These are phyloP conservation scores for Yponomeuta evonymella DNA, from an alignment of 2,888 invertebrate species.

Conservation along the genomic window DNA sequence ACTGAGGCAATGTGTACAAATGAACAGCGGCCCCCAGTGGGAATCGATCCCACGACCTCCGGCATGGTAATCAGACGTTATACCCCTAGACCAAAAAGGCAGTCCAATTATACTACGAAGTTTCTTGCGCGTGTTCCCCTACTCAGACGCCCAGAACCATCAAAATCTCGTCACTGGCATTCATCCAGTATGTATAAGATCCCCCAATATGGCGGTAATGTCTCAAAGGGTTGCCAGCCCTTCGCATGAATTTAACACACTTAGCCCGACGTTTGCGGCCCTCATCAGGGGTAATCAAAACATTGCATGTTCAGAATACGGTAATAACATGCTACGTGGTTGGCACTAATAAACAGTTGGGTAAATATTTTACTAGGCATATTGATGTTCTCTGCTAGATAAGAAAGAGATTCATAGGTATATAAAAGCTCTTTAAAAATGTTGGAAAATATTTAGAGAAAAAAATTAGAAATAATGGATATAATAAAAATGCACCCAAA, in stretches of 20 bases:
- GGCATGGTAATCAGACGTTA: no score
- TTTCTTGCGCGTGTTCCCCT: no score
- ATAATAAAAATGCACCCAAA: no score
- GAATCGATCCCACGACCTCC: no score
- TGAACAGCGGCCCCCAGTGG: no score
- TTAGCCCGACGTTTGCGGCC: neutral
- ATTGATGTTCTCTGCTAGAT: neutral
- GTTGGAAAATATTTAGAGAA: no score
- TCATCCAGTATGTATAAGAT: neutral
- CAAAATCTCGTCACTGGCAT: neutral
- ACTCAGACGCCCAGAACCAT: neutral
- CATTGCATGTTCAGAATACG: neutral
- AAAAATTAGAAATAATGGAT: no score
- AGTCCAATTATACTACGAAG: no score
- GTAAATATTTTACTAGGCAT: neutral
- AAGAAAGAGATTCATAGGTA: no score
- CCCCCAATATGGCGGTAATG: neutral
- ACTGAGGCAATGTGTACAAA: no score
- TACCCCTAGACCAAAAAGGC: no score
- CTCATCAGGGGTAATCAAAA: neutral
- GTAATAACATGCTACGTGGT: neutral
- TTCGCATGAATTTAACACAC: neutral
- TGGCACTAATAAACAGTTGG: neutral
- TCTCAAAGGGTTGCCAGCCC: neutral
- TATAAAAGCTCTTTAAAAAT: no score